Evolutionary conservation across 2,113 vertebrate genomes (phyloP), one percentile per base, ranked within the genome.

Genomic region (Thomomys bottae): DNA sequence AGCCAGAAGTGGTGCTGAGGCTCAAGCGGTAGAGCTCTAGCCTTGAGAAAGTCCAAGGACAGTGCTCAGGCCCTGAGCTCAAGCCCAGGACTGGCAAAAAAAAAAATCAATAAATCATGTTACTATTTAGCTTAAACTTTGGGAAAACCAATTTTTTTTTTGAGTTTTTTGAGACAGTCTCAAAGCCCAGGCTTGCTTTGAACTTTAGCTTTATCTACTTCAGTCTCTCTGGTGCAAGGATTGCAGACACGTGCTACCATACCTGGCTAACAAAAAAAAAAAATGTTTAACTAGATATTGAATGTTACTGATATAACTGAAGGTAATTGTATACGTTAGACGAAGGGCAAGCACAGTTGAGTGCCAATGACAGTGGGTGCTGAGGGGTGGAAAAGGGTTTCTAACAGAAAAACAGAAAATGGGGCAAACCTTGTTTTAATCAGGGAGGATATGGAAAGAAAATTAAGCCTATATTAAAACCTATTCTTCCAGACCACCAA

Each of bases 381-480:
- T 79, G 68, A 73, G 91, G 90, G 89, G 80, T 32, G 38, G 49
- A 66, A 78, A 68, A 77, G 14, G 20, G 14, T 6, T 92, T 92
- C 84, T 57, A 34, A 88, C 77, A 91, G 49, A 76, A 90, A 96
- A 87, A 42, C 32, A 90, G 84, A 93, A 95, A 92, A 94, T 78
- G 72, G 91, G 36, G 6, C 87, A 95, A 96, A 89, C 34, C 95
- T 96, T 97, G 94, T 96, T 96, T 97, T 90, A 96, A 97, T 96
- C 94, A 96, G 76, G 42, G 87, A 92, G 88, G 95, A 84, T 85
- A 93, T 84, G 89, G 89, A 96, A 96, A 96, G 78, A 91, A 94
- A 95, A 94, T 89, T 94, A 93, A 93, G 87, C 57, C 86, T 94
- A 75, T 91, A 96, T 96, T 96, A 94, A 96, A 97, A 61, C n/a